Conservation (phyloP, 2,888 invertebrate genomes). For the Autographa pulchrina region DNA sequence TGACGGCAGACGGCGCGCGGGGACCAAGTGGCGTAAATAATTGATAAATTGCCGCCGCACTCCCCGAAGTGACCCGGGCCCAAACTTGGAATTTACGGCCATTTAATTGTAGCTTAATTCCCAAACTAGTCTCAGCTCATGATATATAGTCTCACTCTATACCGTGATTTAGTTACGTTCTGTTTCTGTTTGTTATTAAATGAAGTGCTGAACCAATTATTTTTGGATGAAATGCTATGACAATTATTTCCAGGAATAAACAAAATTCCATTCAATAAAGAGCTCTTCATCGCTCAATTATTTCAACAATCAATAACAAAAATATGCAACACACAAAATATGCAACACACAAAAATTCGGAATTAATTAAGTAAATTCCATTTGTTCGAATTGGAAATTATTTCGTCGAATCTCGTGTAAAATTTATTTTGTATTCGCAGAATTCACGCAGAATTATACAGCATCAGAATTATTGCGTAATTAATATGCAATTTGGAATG, state of each 20-base stretch:
- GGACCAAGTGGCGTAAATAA: slow-evolving; percentile 88
- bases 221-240: neutral
- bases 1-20: slow-evolving; percentile 75
- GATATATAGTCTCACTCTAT: slow-evolving; percentile 78
- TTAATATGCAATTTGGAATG: neutral
- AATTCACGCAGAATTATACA: slow-evolving; percentile 5
- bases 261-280: neutral
- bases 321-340: slow-evolving; percentile 6
- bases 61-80: slow-evolving; percentile 83
- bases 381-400: neutral
- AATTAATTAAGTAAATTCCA: slow-evolving; percentile 7
- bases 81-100: slow-evolving; percentile 87
- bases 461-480: slow-evolving; percentile 1
- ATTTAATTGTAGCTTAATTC: slow-evolving; percentile 89
- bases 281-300: neutral
- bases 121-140: slow-evolving; percentile 82
- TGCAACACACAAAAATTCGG: slow-evolving; percentile 2
- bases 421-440: slow-evolving; percentile 10
- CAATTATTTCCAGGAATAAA: neutral
- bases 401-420: neutral
- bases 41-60: slow-evolving; percentile 88
- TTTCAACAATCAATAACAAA: neutral
- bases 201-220: neutral
- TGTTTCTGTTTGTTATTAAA: slow-evolving; percentile 24
- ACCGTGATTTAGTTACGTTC: slow-evolving; percentile 52